Conservation (phyloP, 2,113 vertebrate genomes). For the Xenopus laevis region DNA sequence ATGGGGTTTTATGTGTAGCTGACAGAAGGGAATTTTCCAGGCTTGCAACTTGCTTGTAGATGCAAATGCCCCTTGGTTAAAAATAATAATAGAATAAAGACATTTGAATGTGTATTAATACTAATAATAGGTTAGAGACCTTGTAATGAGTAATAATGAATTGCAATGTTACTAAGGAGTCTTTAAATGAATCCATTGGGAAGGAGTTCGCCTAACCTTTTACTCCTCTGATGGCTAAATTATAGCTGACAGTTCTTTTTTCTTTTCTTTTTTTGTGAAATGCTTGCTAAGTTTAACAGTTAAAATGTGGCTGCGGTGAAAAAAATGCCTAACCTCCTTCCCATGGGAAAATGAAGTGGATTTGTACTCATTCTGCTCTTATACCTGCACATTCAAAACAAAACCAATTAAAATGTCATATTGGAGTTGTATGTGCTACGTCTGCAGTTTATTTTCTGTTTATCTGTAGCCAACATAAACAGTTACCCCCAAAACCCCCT, state of each 20-base stretch:
- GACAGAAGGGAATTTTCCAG: too few relatives aligned
- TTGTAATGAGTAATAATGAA: too few relatives aligned
- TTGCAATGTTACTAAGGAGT: too few relatives aligned
- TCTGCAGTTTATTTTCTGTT: conserved; percentile 36
- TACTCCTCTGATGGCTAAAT: too few relatives aligned
- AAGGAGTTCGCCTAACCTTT: too few relatives aligned
- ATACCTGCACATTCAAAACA: conserved; percentile 33
- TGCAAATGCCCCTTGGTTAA: too few relatives aligned
- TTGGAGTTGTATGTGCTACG: conserved; percentile 25
- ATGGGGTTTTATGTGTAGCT: too few relatives aligned
- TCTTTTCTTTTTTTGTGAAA: neutral
- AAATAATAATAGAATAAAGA: too few relatives aligned
- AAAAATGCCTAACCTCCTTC: neutral
- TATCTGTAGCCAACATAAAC: conserved; percentile 25
- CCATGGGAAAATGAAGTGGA: conserved; percentile 11
- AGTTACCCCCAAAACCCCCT: conserved; percentile 28
- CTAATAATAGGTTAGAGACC: too few relatives aligned
- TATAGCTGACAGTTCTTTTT: neutral
- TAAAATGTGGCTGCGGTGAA: neutral
- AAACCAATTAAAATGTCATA: conserved; percentile 37
- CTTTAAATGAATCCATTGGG: too few relatives aligned
- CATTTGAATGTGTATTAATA: too few relatives aligned
- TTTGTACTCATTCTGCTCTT: conserved; percentile 24
- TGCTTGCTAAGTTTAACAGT: neutral
- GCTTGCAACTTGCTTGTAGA: too few relatives aligned